phyloP scores from a whole-genome alignment of 2,113 vertebrate genomes.

The Coptodon bakossiorum region DNA sequence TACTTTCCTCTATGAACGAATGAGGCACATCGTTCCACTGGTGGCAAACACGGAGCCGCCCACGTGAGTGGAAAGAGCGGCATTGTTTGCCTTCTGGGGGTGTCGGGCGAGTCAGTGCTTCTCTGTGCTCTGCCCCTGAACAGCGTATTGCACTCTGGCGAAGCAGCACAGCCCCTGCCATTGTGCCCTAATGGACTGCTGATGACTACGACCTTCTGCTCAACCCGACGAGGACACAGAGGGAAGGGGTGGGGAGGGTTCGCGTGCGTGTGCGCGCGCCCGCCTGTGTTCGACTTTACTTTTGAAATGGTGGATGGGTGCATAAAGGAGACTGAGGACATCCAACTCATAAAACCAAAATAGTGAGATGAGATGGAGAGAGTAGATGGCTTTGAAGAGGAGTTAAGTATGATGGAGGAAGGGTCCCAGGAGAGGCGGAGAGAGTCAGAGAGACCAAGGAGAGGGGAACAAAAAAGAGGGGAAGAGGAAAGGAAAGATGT shows the following conservation, averaged over 20 bases:
- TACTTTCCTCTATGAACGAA: slow-evolving; percentile 2
- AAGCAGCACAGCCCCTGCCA: slow-evolving; percentile 37
- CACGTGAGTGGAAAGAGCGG: background rate
- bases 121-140: background rate
- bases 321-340: slow-evolving; percentile 62
- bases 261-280: background rate
- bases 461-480: background rate
- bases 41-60: background rate
- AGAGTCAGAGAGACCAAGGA: background rate
- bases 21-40: background rate
- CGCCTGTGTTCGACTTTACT: slow-evolving; percentile 22
- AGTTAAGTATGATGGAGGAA: slow-evolving; percentile 50
- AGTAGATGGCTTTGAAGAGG: slow-evolving; percentile 52
- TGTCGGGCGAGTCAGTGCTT: background rate
- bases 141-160: slow-evolving; percentile 31
- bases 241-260: background rate
- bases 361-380: slow-evolving; percentile 38
- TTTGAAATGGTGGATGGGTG: slow-evolving; percentile 30
- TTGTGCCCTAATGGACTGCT: slow-evolving; percentile 63
- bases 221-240: slow-evolving; percentile 24
- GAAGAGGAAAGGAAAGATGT: slow-evolving; percentile 11
- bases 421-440: slow-evolving; percentile 25
- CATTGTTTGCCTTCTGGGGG: slow-evolving; percentile 18
- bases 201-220: slow-evolving; percentile 69
- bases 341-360: slow-evolving; percentile 60